Evolutionary conservation across 1,140 invertebrate species (phyloP).

Genomic region (Grapholita molesta): DNA sequence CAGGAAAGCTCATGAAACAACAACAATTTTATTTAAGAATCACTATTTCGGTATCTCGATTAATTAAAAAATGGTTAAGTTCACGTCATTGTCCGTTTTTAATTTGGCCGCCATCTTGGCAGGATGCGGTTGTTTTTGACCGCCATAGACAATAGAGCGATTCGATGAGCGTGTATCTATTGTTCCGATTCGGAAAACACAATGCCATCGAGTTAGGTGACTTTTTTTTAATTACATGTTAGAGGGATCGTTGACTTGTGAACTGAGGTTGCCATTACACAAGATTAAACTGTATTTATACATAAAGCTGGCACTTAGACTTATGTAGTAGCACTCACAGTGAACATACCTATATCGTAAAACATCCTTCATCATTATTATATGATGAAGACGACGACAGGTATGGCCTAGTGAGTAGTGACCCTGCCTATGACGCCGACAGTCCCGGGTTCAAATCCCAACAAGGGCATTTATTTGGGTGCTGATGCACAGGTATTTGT

Average conservation of each 20-base stretch:
- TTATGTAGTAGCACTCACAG: too few relatives aligned
- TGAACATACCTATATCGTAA: too few relatives aligned
- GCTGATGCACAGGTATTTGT: too few relatives aligned
- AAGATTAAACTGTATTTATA: background rate
- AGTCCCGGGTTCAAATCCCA: too few relatives aligned
- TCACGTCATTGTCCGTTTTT: slow-evolving; percentile 17
- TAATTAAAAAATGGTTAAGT: background rate
- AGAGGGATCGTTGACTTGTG: background rate
- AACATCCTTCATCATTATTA: too few relatives aligned
- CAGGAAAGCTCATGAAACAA: too few relatives aligned
- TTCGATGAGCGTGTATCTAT: slow-evolving; percentile 53
- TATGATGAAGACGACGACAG: too few relatives aligned
- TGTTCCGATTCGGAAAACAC: slow-evolving; percentile 43
- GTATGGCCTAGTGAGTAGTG: too few relatives aligned
- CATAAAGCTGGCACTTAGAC: too few relatives aligned
- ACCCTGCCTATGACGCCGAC: too few relatives aligned
- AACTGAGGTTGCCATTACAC: background rate
- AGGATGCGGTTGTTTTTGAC: slow-evolving; percentile 40
- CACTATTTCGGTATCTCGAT: too few relatives aligned
- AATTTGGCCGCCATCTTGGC: slow-evolving; percentile 22
- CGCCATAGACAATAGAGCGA: slow-evolving; percentile 46
- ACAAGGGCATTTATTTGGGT: too few relatives aligned
- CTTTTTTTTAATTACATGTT: background rate
- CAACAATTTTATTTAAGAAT: background rate
- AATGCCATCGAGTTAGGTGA: slow-evolving; percentile 29